phyloP scores from a whole-genome alignment of 2,888 invertebrate genomes.

The Philonicus albiceps region DNA sequence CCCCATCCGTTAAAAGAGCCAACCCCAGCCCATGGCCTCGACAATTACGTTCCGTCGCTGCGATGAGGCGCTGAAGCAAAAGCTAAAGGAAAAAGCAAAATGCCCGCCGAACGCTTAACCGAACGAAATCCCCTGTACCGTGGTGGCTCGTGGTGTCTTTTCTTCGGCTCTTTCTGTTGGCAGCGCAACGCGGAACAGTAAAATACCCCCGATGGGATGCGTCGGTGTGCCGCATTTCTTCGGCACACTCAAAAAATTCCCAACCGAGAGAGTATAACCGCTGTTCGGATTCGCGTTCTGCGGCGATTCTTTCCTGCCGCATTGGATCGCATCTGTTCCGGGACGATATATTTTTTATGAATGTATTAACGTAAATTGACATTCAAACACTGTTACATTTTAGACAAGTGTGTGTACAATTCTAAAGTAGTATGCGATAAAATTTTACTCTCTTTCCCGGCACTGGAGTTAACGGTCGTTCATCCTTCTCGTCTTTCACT shows the following conservation, averaged over 20 bases:
- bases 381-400: neutral
- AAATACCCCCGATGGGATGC: neutral
- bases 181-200: neutral
- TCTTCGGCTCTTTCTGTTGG: neutral
- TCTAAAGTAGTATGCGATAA: neutral
- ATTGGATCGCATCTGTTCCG: neutral
- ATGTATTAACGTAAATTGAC: neutral
- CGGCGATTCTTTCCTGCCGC: neutral
- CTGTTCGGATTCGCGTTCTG: no score
- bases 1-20: neutral
- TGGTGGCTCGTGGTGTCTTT: no score
- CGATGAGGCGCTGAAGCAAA: neutral
- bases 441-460: neutral
- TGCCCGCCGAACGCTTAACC: no score
- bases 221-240: neutral
- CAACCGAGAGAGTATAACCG: no score
- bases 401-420: neutral
- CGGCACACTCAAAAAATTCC: neutral
- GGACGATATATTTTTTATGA: neutral
- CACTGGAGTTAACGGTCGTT: slow-evolving; percentile 13
- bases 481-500: slow-evolving; percentile 15
- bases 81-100: neutral
- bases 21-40: neutral
- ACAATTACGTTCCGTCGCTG: neutral
- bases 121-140: no score